Conservation (phyloP, 2,888 invertebrate species). For the Drosophila testacea region DNA sequence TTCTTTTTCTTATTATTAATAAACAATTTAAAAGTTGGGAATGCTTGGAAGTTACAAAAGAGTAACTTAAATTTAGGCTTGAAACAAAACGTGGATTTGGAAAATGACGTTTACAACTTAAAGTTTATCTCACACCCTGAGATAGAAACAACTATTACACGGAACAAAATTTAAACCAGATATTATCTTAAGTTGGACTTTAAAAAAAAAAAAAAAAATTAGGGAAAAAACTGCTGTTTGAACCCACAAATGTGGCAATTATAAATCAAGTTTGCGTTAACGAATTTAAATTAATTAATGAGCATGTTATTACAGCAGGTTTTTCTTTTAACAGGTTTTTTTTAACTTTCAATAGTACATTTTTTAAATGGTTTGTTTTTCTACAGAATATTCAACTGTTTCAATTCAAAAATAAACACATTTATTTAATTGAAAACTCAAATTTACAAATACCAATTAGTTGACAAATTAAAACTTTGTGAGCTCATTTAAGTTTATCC, state of each 20-base stretch:
- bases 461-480: background rate
- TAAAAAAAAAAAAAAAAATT: background rate
- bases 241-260: background rate
- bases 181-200: background rate
- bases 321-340: slow-evolving; percentile 11
- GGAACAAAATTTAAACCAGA: background rate
- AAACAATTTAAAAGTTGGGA: too few species aligned
- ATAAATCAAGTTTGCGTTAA: slow-evolving; percentile 3
- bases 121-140: background rate
- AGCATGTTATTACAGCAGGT: slow-evolving; percentile 12
- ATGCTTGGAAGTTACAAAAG: too few species aligned
- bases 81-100: too few species aligned
- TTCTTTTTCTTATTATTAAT: too few species aligned
- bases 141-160: background rate
- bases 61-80: too few species aligned
- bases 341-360: background rate
- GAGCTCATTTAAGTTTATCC: background rate
- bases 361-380: background rate
- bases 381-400: slow-evolving; percentile 1
- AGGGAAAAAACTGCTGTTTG: background rate
- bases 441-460: too few species aligned
- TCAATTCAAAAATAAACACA: background rate
- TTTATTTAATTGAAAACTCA: too few species aligned
- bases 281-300: slow-evolving; percentile 1
- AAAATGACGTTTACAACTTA: background rate